These are phyloP conservation scores for Syngnathus rostellatus DNA, from an alignment of 2,797 vertebrate species.

Conservation along the genomic window DNA sequence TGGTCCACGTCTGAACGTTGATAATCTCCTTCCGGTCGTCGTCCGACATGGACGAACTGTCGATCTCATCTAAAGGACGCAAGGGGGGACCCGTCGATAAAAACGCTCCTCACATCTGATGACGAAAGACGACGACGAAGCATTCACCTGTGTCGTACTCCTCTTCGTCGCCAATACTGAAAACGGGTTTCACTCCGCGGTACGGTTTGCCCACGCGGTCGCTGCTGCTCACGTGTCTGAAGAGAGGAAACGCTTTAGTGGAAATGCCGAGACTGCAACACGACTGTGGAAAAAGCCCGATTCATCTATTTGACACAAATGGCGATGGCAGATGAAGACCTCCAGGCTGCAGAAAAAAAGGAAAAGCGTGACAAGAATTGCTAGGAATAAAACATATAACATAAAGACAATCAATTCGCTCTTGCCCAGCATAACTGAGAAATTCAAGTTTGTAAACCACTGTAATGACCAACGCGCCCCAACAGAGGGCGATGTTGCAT, in stretches of 20 bases:
- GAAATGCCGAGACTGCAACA: not conserved
- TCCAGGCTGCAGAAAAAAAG: slow-evolving; percentile 15
- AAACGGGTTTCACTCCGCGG: slow-evolving; percentile 94
- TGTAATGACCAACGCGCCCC: not conserved
- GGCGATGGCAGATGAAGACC: slow-evolving; percentile 21
- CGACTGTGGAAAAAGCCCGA: slow-evolving; percentile 4
- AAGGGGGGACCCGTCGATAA: not conserved
- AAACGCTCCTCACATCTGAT: not conserved
- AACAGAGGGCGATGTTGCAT: not conserved
- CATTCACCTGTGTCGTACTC: slow-evolving; percentile 90
- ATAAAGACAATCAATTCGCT: too few relatives aligned
- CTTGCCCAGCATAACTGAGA: not conserved
- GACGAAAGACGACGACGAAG: not conserved
- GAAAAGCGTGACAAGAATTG: not conserved
- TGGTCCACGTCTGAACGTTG: slow-evolving; percentile 97
- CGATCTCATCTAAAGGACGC: slow-evolving; percentile 83
- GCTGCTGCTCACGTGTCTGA: slow-evolving; percentile 95
- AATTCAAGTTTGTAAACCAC: not conserved
- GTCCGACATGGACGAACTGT: slow-evolving; percentile 95
- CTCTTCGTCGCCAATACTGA: slow-evolving; percentile 96
- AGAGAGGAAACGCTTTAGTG: not conserved
- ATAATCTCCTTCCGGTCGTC: slow-evolving; percentile 96
- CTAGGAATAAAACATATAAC: not conserved
- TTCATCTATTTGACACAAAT: not conserved
- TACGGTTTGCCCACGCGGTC: slow-evolving; percentile 94